Conservation (phyloP, 2,888 invertebrate genomes). For the Ecliptopera silaceata region DNA sequence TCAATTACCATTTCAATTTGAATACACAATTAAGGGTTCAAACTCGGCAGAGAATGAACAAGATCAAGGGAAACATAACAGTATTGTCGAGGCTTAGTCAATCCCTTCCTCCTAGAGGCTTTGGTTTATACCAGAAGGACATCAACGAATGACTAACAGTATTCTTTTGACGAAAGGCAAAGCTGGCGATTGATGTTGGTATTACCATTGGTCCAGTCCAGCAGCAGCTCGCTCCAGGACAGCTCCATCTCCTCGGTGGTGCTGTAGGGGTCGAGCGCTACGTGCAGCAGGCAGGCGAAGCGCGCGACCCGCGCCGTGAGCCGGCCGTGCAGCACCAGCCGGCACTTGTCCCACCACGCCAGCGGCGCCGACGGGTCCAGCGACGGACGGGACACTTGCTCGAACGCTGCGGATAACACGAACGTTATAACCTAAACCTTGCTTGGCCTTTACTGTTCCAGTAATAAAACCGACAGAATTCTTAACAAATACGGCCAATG, state of each 20-base stretch:
- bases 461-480: too few species aligned
- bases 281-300: conserved; percentile 95
- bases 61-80: too few species aligned
- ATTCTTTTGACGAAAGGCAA: too few species aligned
- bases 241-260: conserved; percentile 99
- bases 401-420: conserved; percentile 84
- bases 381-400: conserved; percentile 93
- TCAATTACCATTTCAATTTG: too few species aligned
- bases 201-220: conserved; percentile 96
- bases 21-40: neutral
- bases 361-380: conserved; percentile 96
- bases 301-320: conserved; percentile 94
- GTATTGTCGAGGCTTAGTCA: too few species aligned
- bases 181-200: too few species aligned
- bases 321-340: conserved; percentile 95
- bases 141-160: too few species aligned
- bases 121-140: too few species aligned
- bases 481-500: too few species aligned
- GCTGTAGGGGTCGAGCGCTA: conserved; percentile 98
- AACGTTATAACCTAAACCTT: neutral
- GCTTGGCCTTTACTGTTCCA: too few species aligned
- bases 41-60: too few species aligned
- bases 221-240: conserved; percentile 95
- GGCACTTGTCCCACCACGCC: conserved; percentile 98
- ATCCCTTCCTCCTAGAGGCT: too few species aligned